Percentiles rank a stretch among this genome's conserved stretches.
These are phyloP conservation scores for Anisognathus igniventris DNA, from an alignment of 2,797 vertebrate genomes.

Conservation along the genomic window DNA sequence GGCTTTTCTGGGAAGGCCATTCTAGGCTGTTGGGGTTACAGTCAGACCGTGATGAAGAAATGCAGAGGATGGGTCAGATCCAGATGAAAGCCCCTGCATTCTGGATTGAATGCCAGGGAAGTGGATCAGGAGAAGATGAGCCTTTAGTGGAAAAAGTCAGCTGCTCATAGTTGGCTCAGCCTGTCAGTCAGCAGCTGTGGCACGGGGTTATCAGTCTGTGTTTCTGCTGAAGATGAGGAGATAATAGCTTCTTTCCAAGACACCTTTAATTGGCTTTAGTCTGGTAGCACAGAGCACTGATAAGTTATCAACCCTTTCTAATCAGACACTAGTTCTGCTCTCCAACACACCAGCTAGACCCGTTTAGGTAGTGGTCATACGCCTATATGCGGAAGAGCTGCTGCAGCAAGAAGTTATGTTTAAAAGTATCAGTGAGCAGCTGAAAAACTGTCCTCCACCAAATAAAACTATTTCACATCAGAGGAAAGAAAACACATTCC, in stretches of 20 bases:
- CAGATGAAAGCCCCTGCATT: accelerated
- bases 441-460: neutral
- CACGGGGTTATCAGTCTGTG: neutral
- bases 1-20: neutral
- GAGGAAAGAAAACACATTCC: neutral
- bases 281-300: neutral
- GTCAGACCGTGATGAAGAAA: neutral
- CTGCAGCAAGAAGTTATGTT: neutral
- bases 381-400: neutral
- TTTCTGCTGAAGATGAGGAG: neutral
- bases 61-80: neutral
- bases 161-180: neutral
- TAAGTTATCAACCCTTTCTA: neutral
- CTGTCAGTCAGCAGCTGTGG: neutral
- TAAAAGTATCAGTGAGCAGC: neutral
- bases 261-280: neutral
- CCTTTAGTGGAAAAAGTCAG: neutral
- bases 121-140: neutral
- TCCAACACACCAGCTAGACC: neutral
- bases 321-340: neutral
- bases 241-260: neutral
- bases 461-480: neutral
- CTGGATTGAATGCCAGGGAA: neutral
- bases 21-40: neutral
- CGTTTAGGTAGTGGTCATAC: neutral